Conservation (phyloP, 2,113 vertebrate species). For the Gallinago jamesoni region DNA sequence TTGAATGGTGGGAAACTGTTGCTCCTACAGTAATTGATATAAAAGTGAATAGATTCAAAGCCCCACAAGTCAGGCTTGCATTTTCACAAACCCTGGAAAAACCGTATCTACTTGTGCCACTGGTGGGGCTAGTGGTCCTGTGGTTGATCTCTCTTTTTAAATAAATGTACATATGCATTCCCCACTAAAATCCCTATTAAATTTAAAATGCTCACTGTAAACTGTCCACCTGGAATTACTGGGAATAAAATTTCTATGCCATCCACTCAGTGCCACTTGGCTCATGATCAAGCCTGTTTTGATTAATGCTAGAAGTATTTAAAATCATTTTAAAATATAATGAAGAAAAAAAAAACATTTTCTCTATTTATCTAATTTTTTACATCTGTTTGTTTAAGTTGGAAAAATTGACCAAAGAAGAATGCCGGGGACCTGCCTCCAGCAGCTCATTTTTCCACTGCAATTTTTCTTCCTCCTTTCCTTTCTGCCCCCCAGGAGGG, state of each 20-base stretch:
- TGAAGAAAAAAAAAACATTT: background rate
- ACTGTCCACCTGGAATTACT: background rate
- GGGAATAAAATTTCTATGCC: background rate
- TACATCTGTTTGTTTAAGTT: background rate
- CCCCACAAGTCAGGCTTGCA: background rate
- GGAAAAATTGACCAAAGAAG: background rate
- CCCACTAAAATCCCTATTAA: background rate
- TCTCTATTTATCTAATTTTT: background rate
- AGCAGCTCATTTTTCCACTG: background rate
- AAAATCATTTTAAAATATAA: background rate
- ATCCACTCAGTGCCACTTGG: background rate
- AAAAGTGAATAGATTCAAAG: background rate
- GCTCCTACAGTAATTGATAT: background rate
- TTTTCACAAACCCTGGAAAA: background rate
- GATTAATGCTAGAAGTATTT: background rate
- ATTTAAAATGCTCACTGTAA: background rate
- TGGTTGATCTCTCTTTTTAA: background rate
- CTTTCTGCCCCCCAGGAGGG: background rate
- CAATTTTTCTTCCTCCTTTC: background rate
- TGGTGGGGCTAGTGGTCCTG: background rate
- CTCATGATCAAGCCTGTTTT: background rate
- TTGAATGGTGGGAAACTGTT: background rate
- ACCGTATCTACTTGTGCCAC: background rate
- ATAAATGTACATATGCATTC: background rate
- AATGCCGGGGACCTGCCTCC: background rate